A percentile compares a stretch with the other conserved stretches of the same genome.
Evolutionary conservation across 2,113 vertebrate species (phyloP).

Genomic region (Poeciliopsis turrubarensis): DNA sequence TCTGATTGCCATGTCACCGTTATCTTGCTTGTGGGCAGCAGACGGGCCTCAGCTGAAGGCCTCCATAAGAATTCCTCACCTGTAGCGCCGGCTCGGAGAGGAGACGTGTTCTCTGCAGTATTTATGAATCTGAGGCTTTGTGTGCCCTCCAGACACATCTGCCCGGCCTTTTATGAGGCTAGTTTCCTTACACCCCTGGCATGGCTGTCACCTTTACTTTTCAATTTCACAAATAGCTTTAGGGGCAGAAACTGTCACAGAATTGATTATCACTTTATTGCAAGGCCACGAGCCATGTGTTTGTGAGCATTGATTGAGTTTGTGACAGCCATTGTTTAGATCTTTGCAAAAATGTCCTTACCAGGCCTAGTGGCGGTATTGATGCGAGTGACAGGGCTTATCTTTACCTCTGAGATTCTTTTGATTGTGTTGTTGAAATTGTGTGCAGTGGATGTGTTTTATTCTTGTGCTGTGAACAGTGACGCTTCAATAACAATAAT

Average conservation of each 20-base stretch:
- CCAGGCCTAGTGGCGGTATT: not conserved
- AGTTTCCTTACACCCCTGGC: conserved; percentile 41
- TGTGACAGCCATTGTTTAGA: conserved; percentile 34
- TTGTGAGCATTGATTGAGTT: conserved; percentile 55
- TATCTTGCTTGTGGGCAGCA: conserved; percentile 64
- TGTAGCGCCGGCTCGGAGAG: conserved; percentile 29
- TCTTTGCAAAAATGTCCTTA: conserved; percentile 35
- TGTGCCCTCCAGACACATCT: conserved; percentile 11
- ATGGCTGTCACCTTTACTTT: conserved; percentile 30
- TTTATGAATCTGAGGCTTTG: conserved; percentile 25
- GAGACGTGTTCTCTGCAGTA: conserved; percentile 16
- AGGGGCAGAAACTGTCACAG: conserved; percentile 8
- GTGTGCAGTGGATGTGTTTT: conserved; percentile 11
- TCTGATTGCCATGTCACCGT: conserved; percentile 72
- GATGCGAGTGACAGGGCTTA: conserved; percentile 30
- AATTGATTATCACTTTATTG: conserved; percentile 59
- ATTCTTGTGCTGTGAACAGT: not conserved
- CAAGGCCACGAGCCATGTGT: conserved; percentile 29
- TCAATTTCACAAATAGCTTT: conserved; percentile 40
- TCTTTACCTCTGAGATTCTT: conserved; percentile 16
- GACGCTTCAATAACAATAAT: not conserved
- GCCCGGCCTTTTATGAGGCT: conserved; percentile 25
- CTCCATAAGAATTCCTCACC: conserved; percentile 58
- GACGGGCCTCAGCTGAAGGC: conserved; percentile 46
- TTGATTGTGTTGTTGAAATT: not conserved